phyloP scores from a whole-genome alignment of 2,888 invertebrate genomes.

The Lampropteryx suffumata region DNA sequence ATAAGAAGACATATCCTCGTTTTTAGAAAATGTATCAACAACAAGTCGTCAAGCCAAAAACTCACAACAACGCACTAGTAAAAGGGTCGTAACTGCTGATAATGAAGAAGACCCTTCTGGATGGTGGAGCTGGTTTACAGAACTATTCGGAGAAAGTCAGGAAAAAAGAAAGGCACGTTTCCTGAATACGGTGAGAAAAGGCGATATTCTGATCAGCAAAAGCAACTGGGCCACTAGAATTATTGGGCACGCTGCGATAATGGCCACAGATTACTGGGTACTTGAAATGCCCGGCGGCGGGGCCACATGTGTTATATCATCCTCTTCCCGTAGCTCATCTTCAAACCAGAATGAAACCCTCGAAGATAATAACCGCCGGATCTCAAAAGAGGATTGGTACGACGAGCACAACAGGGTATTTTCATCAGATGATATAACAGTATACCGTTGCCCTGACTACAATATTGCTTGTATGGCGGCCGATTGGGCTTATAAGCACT shows the following conservation, averaged over 20 bases:
- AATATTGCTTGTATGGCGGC: neutral
- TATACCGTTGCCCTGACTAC: neutral
- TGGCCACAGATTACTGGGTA: neutral
- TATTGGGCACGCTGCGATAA: neutral
- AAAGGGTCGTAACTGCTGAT: too few relatives aligned
- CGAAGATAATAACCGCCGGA: neutral
- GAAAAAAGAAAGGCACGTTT: neutral
- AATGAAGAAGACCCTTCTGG: too few relatives aligned
- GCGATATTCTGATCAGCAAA: neutral
- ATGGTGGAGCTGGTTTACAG: too few relatives aligned
- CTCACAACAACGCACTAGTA: too few relatives aligned
- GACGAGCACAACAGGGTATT: neutral
- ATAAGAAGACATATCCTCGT: too few relatives aligned
- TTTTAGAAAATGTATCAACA: too few relatives aligned
- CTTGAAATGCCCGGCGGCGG: neutral
- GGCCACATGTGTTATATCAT: too few relatives aligned
- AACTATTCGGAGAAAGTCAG: constrained; percentile 8
- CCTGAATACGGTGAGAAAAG: neutral
- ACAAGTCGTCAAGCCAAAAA: too few relatives aligned
- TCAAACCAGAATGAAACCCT: neutral
- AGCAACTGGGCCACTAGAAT: neutral
- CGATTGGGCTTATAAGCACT: neutral
- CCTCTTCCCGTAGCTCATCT: too few relatives aligned
- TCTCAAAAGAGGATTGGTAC: neutral
- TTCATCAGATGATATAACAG: neutral